Evolutionary conservation across 2,797 vertebrate genomes (phyloP), one percentile per base, ranked within the genome.

Genomic region (Triplophysa yarkandensis): DNA sequence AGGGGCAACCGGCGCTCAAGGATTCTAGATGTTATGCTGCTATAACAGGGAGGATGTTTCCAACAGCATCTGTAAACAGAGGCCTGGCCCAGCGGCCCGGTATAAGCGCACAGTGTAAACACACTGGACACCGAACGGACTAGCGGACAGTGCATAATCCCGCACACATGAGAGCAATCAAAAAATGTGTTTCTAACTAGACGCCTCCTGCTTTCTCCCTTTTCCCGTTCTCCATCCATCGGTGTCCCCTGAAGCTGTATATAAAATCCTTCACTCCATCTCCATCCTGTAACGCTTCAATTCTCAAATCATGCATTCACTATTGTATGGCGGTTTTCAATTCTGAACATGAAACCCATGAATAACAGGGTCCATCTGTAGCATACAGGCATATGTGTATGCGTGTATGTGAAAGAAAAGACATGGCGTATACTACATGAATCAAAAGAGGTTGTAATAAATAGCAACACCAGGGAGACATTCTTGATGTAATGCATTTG

Each of bases 331-430:
- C 85, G 81, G 74, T 79, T 83, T 83, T 89, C 82, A 83, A 78
- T 78, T 85, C 79, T 67, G 60, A 74, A 80, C 64, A 76, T 80
- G 77, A 89, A 88, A 84, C 80, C 85, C 80, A 46, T 85, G 84
- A 62, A 88, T 86, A 87, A 88, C 81, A 68, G 66, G 58, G 77
- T 83, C 84, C 84, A 85, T 88, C 86, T 87, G 86, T 62, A 27
- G 46, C 34, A 65, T 64, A 36, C 73, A 64, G 69, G 76, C 17
- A 78, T 34, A 58, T n/a, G 54, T 82, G 77, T 79, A 67, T 73
- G 70, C 71, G 55, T 75, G 54, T 60, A 55, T 54, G 46, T 54
- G 54, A 44, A 25, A 65, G 21, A 46, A 34, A 48, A 78, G 61
- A 74, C 50, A 63, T 50, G n/a, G n/a, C 67, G 30, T 41, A 34